A percentile compares a stretch with the other conserved stretches of the same genome.
phyloP scores from a whole-genome alignment of 2,113 vertebrate species.

The Cygnus buccinator region DNA sequence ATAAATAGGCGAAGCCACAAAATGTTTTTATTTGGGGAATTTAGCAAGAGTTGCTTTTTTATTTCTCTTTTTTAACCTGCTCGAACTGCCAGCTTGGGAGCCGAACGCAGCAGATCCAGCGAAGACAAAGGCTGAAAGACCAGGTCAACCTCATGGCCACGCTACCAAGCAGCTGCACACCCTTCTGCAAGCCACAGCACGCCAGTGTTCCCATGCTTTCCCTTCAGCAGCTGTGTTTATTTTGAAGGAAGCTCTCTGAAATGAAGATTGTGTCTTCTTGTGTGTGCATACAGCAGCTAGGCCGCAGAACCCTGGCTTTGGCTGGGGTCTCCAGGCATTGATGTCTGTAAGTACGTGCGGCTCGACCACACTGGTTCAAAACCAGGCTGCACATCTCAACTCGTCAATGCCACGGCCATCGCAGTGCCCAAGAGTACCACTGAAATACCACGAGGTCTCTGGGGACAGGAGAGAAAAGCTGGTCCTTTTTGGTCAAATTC shows the following conservation, averaged over 20 bases:
- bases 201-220: background rate
- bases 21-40: conserved; percentile 35
- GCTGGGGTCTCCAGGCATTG: background rate
- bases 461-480: background rate
- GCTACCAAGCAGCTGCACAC: background rate
- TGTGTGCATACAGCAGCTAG: background rate
- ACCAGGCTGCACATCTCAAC: background rate
- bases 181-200: background rate
- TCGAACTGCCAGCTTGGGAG: background rate
- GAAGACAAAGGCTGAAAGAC: background rate
- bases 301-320: background rate
- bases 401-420: rapidly evolving
- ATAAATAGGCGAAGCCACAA: conserved; percentile 18
- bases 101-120: background rate
- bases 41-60: background rate
- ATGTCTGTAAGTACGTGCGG: rapidly evolving
- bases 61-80: background rate
- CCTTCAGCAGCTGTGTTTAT: background rate
- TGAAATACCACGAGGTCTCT: background rate
- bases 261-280: background rate
- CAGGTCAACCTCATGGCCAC: background rate
- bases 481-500: background rate
- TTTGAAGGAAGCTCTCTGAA: background rate
- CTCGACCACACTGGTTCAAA: background rate
- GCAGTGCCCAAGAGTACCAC: rapidly evolving